These are phyloP conservation scores for Potamilus streckersoni DNA, from an alignment of 1,140 invertebrate genomes.

Conservation along the genomic window DNA sequence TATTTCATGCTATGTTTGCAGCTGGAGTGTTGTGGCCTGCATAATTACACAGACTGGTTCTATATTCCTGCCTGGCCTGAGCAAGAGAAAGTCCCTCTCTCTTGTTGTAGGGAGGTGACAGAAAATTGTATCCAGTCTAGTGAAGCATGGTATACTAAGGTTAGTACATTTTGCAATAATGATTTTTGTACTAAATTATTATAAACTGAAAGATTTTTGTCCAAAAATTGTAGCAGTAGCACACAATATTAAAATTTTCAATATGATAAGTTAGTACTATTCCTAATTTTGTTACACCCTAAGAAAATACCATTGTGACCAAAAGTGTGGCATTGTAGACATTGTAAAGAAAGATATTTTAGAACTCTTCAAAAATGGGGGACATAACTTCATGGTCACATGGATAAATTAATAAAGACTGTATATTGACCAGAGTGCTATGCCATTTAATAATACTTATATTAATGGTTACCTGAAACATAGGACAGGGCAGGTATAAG, in stretches of 20 bases:
- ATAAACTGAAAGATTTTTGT: background rate
- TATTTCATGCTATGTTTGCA: constrained; percentile 58
- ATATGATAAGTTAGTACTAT: too few species aligned
- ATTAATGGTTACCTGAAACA: too few species aligned
- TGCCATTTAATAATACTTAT: too few species aligned
- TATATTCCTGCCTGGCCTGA: constrained; percentile 82
- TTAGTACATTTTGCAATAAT: constrained; percentile 3
- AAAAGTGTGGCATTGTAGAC: too few species aligned
- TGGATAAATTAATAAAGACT: too few species aligned
- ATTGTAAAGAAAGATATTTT: too few species aligned
- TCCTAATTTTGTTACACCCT: too few species aligned
- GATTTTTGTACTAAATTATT: background rate
- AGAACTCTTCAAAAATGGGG: too few species aligned
- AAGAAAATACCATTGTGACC: too few species aligned
- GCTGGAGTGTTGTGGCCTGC: constrained; percentile 86
- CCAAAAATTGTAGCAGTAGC: background rate
- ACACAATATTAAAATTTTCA: background rate
- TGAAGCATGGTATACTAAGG: constrained; percentile 7
- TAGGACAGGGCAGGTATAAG: too few species aligned
- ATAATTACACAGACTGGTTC: constrained; percentile 85
- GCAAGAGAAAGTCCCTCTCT: constrained; percentile 80
- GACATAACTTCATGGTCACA: too few species aligned
- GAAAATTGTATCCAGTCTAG: constrained; percentile 28
- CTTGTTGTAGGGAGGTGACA: constrained; percentile 75
- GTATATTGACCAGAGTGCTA: too few species aligned